A percentile compares a stretch with the other conserved stretches of the same genome.
These are phyloP conservation scores for Hypomesus transpacificus DNA, from an alignment of 2,113 vertebrate species.

Conservation along the genomic window DNA sequence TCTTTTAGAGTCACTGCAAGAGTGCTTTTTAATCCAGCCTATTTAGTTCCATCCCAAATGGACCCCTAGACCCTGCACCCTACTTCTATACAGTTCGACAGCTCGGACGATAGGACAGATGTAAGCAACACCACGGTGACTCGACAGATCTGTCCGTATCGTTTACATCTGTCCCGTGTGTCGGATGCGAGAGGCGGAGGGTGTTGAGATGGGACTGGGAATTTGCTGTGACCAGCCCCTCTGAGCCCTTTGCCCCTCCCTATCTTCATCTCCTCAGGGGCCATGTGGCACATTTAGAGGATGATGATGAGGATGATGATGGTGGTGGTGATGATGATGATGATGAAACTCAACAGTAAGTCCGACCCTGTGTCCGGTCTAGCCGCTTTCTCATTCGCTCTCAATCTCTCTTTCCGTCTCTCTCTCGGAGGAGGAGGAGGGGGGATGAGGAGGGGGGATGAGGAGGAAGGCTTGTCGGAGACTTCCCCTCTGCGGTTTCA, in stretches of 20 bases:
- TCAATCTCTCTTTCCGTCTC: constrained; percentile 2
- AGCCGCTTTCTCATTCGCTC: constrained; percentile 1
- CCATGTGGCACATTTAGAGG: constrained; percentile 97
- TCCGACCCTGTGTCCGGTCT: constrained; percentile 44
- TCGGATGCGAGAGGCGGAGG: constrained; percentile 32
- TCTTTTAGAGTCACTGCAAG: no score
- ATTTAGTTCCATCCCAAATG: background rate
- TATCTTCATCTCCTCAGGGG: constrained; percentile 87
- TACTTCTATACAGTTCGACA: constrained; percentile 22
- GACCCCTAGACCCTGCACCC: background rate
- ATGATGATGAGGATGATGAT: constrained; percentile 92
- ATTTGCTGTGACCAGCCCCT: constrained; percentile 39
- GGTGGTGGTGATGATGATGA: constrained; percentile 77
- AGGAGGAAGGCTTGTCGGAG: constrained; percentile 44
- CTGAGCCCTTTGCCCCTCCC: constrained; percentile 30
- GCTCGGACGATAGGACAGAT: constrained; percentile 12
- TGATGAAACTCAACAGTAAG: constrained; percentile 95
- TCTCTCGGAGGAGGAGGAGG: constrained; percentile 14
- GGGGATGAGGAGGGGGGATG: constrained; percentile 37
- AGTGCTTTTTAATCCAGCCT: background rate
- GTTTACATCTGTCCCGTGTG: background rate
- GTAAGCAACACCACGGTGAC: background rate
- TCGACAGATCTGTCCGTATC: background rate
- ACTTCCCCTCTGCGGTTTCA: constrained; percentile 58
- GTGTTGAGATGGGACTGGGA: constrained; percentile 23